Conservation (phyloP, 1,140 invertebrate genomes). For the Drosophila baimaii region DNA sequence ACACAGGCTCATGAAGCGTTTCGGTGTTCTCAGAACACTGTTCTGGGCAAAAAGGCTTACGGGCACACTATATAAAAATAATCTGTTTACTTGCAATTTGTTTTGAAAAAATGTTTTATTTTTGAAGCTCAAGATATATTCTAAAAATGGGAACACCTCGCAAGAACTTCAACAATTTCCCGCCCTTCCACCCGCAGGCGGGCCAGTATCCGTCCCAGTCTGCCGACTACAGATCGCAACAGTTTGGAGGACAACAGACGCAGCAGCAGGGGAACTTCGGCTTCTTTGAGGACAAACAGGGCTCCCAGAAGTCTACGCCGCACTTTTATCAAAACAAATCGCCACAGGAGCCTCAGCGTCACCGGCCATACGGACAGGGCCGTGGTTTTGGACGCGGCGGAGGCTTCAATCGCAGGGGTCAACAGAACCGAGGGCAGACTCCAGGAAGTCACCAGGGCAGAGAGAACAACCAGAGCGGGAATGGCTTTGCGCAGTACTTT, state of each 20-base stretch:
- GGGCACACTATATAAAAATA: not conserved
- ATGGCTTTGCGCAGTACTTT: slow-evolving; percentile 49
- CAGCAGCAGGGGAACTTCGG: slow-evolving; percentile 23
- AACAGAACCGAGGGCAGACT: slow-evolving; percentile 19
- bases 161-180: slow-evolving; percentile 38
- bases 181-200: slow-evolving; percentile 38
- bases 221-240: slow-evolving; percentile 55
- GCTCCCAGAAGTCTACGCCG: slow-evolving; percentile 10
- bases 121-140: not conserved
- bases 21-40: too few relatives aligned
- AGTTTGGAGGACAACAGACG: slow-evolving; percentile 51
- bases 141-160: slow-evolving; percentile 58
- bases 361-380: slow-evolving; percentile 23
- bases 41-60: not conserved
- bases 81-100: not conserved
- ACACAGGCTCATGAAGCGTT: not conserved
- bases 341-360: slow-evolving; percentile 36
- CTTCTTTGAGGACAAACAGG: slow-evolving; percentile 49
- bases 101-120: not conserved
- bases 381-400: slow-evolving; percentile 43
- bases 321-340: slow-evolving; percentile 65
- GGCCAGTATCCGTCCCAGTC: slow-evolving; percentile 67
- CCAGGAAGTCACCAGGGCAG: slow-evolving; percentile 8
- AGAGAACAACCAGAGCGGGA: slow-evolving; percentile 10
- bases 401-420: slow-evolving; percentile 35